phyloP scores from a whole-genome alignment of 2,797 vertebrate genomes.

The Atherinosoma microstoma region DNA sequence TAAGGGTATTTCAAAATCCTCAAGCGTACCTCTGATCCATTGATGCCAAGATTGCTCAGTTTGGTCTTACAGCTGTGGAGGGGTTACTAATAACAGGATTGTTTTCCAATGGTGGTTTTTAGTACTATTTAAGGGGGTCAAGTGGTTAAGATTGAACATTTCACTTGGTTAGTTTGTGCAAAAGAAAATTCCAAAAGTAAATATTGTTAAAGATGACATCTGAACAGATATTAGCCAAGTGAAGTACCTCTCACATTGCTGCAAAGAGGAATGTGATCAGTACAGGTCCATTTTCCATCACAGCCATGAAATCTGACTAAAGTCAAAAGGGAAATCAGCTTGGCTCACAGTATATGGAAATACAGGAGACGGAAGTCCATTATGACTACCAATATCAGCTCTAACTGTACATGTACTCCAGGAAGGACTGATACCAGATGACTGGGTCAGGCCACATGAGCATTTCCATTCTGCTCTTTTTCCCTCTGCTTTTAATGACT shows the following conservation, averaged over 20 bases:
- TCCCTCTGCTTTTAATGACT: constrained; percentile 50
- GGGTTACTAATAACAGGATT: background rate
- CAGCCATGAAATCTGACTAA: constrained; percentile 1
- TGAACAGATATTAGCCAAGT: background rate
- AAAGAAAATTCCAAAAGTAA: background rate
- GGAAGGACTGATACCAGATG: constrained; percentile 42
- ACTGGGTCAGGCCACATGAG: constrained; percentile 57
- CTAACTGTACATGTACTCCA: constrained; percentile 2
- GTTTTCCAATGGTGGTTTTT: background rate
- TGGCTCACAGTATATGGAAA: constrained; percentile 14
- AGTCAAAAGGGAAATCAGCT: background rate
- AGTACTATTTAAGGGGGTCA: background rate
- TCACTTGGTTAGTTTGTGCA: background rate
- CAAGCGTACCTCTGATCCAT: background rate
- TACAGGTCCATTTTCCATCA: background rate
- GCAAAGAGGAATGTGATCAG: background rate
- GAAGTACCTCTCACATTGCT: background rate
- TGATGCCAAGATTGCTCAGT: background rate
- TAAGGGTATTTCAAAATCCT: background rate
- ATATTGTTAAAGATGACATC: background rate
- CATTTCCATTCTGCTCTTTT: constrained; percentile 43
- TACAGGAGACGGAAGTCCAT: constrained; percentile 10
- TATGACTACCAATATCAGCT: constrained; percentile 40
- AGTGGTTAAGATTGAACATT: background rate
- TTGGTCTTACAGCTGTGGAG: background rate